phyloP scores from a whole-genome alignment of 1,140 invertebrate species.

The Meloidogyne hapla region DNA sequence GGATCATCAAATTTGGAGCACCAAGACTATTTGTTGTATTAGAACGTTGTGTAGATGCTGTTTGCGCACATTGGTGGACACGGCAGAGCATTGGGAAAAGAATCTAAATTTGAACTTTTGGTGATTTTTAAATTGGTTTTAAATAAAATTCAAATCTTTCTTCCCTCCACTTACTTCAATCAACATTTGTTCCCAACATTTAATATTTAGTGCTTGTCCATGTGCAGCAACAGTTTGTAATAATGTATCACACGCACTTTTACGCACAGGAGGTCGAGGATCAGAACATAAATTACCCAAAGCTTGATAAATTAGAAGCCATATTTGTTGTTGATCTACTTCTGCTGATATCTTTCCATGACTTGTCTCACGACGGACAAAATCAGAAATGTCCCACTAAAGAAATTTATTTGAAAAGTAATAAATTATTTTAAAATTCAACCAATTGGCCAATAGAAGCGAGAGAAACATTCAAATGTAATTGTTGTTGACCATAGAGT shows the following conservation, averaged over 20 bases:
- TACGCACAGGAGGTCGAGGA: slow-evolving; percentile 85
- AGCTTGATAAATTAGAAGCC: slow-evolving; percentile 62
- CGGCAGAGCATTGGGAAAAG: slow-evolving; percentile 92
- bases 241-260: slow-evolving; percentile 77
- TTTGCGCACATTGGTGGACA: slow-evolving; percentile 82
- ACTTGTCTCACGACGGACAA: slow-evolving; percentile 43
- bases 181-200: slow-evolving; percentile 56
- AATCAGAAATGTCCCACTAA: slow-evolving; percentile 64
- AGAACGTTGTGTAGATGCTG: slow-evolving; percentile 83
- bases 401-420: slow-evolving; percentile 26
- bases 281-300: slow-evolving; percentile 87
- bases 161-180: slow-evolving; percentile 45
- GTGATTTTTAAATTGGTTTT: not conserved
- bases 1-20: slow-evolving; percentile 85
- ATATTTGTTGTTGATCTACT: slow-evolving; percentile 50
- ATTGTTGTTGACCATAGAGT: slow-evolving; percentile 90
- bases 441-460: slow-evolving; percentile 94
- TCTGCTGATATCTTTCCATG: slow-evolving; percentile 17
- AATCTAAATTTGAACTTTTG: slow-evolving; percentile 69
- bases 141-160: not conserved
- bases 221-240: slow-evolving; percentile 96
- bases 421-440: slow-evolving; percentile 25
- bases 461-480: slow-evolving; percentile 95
- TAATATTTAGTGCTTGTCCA: slow-evolving; percentile 68
- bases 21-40: slow-evolving; percentile 75